Percentiles rank a stretch among this genome's conserved stretches.
Evolutionary conservation across 2,113 vertebrate genomes (phyloP).

Genomic region (Octodon degus): DNA sequence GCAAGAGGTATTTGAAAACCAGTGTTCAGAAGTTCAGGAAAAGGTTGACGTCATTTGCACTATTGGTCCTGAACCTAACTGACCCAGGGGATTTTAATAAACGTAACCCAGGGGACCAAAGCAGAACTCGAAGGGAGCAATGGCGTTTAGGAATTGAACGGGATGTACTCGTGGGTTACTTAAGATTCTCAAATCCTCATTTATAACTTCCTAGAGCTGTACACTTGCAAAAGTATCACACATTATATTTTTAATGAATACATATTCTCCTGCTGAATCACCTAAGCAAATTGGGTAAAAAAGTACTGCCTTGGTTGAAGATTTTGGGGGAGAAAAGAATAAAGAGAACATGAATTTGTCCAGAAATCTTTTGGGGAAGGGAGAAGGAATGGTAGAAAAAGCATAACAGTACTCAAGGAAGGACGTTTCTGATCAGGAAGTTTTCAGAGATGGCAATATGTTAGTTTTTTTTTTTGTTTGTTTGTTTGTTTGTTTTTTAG

Average conservation of each 20-base stretch:
- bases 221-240: not conserved
- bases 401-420: not conserved
- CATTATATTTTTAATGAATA: not conserved
- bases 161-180: rapidly evolving
- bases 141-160: not conserved
- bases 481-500: not conserved
- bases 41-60: not conserved
- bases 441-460: not conserved
- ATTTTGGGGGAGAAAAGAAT: too few relatives aligned
- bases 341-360: not conserved
- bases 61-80: not conserved
- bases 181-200: not conserved
- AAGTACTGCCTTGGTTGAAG: not conserved
- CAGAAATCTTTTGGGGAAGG: not conserved
- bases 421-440: not conserved
- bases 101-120: rapidly evolving
- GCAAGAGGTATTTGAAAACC: not conserved
- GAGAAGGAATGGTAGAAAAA: not conserved
- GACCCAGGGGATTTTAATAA: not conserved
- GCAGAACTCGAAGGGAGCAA: not conserved
- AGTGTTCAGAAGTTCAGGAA: not conserved
- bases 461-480: not conserved
- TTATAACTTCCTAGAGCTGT: not conserved
- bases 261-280: not conserved
- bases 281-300: not conserved